A percentile compares a stretch with the other conserved stretches of the same genome.
Conservation (phyloP, 37 sponge, comb jelly and placozoan species). For the Eunapius fragilis region DNA sequence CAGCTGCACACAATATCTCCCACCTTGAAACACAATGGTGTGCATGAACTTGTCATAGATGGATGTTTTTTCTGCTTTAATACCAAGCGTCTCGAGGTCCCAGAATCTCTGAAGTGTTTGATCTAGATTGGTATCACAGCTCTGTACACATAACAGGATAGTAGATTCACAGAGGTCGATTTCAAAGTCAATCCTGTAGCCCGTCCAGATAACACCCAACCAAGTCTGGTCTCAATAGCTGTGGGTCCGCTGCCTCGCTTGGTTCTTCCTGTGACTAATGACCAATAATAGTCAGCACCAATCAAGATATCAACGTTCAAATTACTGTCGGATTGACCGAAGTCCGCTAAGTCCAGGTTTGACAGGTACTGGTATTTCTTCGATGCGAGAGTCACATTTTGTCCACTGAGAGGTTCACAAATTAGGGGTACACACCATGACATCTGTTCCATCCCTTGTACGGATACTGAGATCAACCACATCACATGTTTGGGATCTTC, state of each 20-base stretch:
- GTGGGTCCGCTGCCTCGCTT: background rate
- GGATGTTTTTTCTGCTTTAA: too few species aligned
- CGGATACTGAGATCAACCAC: background rate
- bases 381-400: background rate
- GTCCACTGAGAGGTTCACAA: background rate
- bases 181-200: background rate
- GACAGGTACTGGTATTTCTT: background rate
- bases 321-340: too few species aligned
- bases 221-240: constrained; percentile 10
- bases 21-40: too few species aligned
- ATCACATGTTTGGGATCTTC: background rate
- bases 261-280: constrained; percentile 8
- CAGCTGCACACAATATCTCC: too few species aligned
- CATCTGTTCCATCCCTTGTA: background rate
- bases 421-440: background rate
- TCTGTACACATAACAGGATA: background rate
- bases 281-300: constrained; percentile 18
- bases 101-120: too few species aligned
- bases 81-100: too few species aligned
- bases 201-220: constrained; percentile 10
- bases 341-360: constrained; percentile 6
- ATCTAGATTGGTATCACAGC: too few species aligned
- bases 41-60: too few species aligned
- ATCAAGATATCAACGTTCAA: constrained; percentile 10
- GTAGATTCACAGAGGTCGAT: background rate